Conservation (phyloP, 2,113 vertebrate genomes). For the Alligator mississippiensis region DNA sequence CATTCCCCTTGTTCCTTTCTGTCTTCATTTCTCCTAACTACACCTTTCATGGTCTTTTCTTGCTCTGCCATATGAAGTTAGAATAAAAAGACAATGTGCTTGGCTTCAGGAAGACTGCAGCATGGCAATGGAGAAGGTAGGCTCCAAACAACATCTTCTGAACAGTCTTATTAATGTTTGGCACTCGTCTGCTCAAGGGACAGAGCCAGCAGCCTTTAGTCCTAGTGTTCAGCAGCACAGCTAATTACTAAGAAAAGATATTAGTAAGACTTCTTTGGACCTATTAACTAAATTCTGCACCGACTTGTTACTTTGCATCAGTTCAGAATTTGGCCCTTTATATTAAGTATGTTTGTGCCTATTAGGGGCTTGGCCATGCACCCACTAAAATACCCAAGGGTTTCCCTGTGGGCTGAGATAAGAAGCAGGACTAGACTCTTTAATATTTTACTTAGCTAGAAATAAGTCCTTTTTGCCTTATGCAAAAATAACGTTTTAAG, state of each 20-base stretch:
- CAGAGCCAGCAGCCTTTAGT: background rate
- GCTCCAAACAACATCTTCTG: background rate
- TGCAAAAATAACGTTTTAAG: background rate
- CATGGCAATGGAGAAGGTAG: background rate
- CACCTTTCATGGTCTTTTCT: accelerated
- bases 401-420: background rate
- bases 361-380: background rate
- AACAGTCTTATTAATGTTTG: background rate
- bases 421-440: background rate
- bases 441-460: background rate
- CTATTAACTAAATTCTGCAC: background rate
- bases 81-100: background rate
- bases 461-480: background rate
- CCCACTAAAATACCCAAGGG: background rate
- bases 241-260: background rate
- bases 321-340: background rate
- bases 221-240: background rate
- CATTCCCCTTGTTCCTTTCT: background rate
- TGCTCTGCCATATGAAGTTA: background rate
- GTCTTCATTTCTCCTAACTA: background rate
- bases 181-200: background rate
- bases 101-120: background rate
- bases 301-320: background rate
- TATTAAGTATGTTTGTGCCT: background rate
- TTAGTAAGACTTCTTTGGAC: background rate